Conservation (phyloP, 2,113 vertebrate species). For the Gadus macrocephalus region DNA sequence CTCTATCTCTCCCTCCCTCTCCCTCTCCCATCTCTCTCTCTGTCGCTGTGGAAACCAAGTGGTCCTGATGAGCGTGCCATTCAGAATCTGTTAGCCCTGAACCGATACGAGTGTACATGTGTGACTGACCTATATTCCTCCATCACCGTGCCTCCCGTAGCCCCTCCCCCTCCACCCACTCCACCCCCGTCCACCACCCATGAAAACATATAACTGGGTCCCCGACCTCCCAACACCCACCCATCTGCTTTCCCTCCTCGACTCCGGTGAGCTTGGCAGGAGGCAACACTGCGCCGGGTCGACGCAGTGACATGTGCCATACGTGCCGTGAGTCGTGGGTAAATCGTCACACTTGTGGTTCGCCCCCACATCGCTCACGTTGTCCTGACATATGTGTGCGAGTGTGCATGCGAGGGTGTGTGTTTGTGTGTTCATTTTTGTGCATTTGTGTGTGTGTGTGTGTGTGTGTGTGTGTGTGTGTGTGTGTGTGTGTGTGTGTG, state of each 20-base stretch:
- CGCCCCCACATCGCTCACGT: conserved; percentile 23
- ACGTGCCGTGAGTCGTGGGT: conserved; percentile 33
- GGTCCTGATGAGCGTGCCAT: conserved; percentile 48
- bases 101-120: conserved; percentile 58
- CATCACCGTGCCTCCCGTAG: conserved; percentile 39
- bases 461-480: conserved; percentile 21
- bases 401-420: conserved; percentile 28
- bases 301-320: conserved; percentile 44
- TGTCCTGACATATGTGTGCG: conserved; percentile 11
- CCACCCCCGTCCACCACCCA: conserved; percentile 40
- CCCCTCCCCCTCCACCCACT: conserved; percentile 46
- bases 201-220: too few species aligned
- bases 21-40: conserved; percentile 19
- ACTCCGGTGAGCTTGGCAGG: conserved; percentile 45
- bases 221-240: conserved; percentile 18
- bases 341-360: conserved; percentile 33
- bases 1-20: too few species aligned
- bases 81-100: conserved; percentile 41
- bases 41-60: conserved; percentile 55
- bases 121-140: conserved; percentile 60
- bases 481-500: conserved; percentile 27
- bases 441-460: background rate
- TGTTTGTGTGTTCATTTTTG: conserved; percentile 25
- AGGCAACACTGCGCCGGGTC: conserved; percentile 37
- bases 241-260: conserved; percentile 51